A percentile compares a stretch with the other conserved stretches of the same genome.
These are phyloP conservation scores for Bombus turneri DNA, from an alignment of 1,140 invertebrate genomes.

Conservation along the genomic window DNA sequence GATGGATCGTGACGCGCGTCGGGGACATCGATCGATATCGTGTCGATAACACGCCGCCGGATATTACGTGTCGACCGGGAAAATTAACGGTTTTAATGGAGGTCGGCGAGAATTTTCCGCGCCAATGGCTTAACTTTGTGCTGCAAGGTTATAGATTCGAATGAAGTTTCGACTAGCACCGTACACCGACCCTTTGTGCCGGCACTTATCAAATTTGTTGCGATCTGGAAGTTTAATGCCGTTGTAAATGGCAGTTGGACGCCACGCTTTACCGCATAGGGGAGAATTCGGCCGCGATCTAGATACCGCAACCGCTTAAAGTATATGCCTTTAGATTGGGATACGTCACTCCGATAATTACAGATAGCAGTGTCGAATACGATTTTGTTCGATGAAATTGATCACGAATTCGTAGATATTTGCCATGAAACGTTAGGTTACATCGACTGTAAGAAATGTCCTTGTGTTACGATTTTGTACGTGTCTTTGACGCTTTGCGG, in stretches of 20 bases:
- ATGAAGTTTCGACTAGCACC: not conserved
- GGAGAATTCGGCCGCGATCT: not conserved
- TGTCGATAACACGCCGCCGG: constrained; percentile 42
- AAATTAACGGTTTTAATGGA: constrained; percentile 33
- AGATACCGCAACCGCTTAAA: not conserved
- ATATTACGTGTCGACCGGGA: constrained; percentile 40
- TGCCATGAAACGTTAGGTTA: no score
- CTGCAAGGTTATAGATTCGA: not conserved
- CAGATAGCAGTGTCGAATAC: not conserved
- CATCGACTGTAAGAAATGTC: not conserved
- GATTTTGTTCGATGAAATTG: no score
- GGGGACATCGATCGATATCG: constrained; percentile 51
- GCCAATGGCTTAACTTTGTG: constrained; percentile 31
- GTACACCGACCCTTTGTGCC: not conserved
- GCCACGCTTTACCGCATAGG: not conserved
- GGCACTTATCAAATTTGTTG: not conserved
- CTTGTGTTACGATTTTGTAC: not conserved
- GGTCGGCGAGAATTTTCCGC: constrained; percentile 32
- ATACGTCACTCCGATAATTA: not conserved
- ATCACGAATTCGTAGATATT: not conserved
- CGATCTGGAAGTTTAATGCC: constrained; percentile 23
- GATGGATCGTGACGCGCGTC: constrained; percentile 42
- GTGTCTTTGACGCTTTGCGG: not conserved
- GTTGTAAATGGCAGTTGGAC: constrained; percentile 38
- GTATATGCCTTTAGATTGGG: no score